Conservation (phyloP, 2,113 vertebrate genomes). For the Progne subis region DNA sequence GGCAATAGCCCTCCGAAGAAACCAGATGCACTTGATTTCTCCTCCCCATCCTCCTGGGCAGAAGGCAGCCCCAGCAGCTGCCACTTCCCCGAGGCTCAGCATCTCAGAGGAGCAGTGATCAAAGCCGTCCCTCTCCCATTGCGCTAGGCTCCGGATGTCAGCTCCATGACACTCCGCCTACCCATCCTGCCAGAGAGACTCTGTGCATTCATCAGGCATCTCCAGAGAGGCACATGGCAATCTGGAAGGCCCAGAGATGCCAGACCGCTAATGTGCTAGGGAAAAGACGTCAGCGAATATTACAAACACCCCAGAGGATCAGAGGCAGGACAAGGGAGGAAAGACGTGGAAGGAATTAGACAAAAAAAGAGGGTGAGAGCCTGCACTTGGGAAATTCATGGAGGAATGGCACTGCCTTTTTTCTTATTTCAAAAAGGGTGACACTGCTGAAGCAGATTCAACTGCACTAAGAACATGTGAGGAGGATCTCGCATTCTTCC, state of each 20-base stretch:
- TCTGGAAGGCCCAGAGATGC: constrained; percentile 58
- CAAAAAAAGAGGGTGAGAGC: not conserved
- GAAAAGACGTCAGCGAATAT: constrained; percentile 21
- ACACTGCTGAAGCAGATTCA: not conserved
- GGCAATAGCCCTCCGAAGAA: not conserved
- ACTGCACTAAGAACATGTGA: not conserved
- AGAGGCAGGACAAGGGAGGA: not conserved
- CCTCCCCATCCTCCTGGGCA: not conserved
- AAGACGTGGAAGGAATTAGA: constrained; percentile 14
- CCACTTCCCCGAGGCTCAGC: constrained; percentile 16
- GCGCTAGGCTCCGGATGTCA: constrained; percentile 2
- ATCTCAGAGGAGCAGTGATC: not conserved
- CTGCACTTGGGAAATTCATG: not conserved
- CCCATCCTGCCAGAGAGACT: constrained; percentile 37
- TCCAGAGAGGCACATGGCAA: constrained; percentile 50
- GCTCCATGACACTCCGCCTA: constrained; percentile 49
- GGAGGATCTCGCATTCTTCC: fast-evolving
- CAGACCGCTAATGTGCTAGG: constrained; percentile 25
- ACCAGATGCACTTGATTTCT: constrained; percentile 14
- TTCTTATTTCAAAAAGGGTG: not conserved
- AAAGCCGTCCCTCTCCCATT: constrained; percentile 37
- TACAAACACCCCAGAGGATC: not conserved
- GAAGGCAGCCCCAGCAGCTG: constrained; percentile 22
- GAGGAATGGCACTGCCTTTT: not conserved
- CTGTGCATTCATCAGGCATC: constrained; percentile 46